Evolutionary conservation across 2,797 vertebrate genomes (phyloP).

Genomic region (Hippocampus kuda): DNA sequence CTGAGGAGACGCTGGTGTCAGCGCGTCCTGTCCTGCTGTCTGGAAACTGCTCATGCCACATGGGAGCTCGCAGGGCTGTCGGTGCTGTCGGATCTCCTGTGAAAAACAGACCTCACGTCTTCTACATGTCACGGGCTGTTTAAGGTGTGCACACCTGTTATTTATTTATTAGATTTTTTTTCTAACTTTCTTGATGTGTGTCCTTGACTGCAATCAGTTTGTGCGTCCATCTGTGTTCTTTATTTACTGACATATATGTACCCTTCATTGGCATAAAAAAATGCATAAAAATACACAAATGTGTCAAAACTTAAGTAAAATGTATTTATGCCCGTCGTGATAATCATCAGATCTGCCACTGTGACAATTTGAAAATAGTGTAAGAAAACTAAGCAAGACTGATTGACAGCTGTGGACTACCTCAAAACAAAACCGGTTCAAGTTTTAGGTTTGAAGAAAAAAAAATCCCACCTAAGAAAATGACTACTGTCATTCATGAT

Average conservation of each 20-base stretch:
- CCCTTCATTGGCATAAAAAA: constrained; percentile 22
- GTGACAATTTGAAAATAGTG: constrained; percentile 8
- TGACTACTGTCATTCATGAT: too few relatives aligned
- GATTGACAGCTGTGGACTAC: constrained; percentile 12
- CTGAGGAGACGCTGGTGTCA: constrained; percentile 16
- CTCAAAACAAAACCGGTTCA: constrained; percentile 5
- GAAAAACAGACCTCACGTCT: constrained; percentile 46
- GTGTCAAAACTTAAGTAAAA: constrained; percentile 37
- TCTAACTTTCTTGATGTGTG: constrained; percentile 24
- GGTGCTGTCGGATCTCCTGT: constrained; percentile 53
- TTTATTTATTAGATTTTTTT: constrained; percentile 25
- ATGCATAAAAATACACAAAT: constrained; percentile 5
- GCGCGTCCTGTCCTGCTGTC: constrained; percentile 58
- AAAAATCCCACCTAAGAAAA: not conserved
- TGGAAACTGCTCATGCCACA: constrained; percentile 50
- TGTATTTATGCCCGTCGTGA: constrained; percentile 39
- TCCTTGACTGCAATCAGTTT: constrained; percentile 44
- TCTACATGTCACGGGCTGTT: constrained; percentile 31
- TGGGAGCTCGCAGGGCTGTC: constrained; percentile 50
- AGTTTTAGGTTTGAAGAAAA: not conserved
- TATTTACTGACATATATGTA: constrained; percentile 28
- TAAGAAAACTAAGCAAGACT: constrained; percentile 9
- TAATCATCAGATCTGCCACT: constrained; percentile 39
- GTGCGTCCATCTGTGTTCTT: constrained; percentile 38
- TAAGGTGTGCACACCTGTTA: constrained; percentile 15